These are phyloP conservation scores for Erebia aethiops DNA, from an alignment of 2,888 invertebrate species.

Conservation along the genomic window DNA sequence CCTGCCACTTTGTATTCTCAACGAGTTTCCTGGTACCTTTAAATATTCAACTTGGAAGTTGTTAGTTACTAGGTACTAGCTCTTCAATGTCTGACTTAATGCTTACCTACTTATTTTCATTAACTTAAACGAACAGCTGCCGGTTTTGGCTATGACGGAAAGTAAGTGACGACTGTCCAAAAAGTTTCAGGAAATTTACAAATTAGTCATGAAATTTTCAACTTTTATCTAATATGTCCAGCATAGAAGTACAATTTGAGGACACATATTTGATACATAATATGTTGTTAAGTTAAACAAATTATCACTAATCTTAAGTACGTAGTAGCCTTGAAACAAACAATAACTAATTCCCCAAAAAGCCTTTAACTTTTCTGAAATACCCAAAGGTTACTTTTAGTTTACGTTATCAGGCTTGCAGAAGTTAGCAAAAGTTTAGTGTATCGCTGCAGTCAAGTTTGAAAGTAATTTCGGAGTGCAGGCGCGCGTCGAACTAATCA, in stretches of 20 bases:
- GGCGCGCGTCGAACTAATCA: constrained; percentile 79
- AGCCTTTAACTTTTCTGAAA: background rate
- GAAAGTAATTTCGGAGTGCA: constrained; percentile 80
- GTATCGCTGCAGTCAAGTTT: constrained; percentile 63
- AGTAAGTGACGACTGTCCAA: too few species aligned
- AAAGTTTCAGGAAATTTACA: constrained; percentile 1
- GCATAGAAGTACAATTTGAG: background rate
- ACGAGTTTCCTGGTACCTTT: constrained; percentile 54
- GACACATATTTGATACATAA: background rate
- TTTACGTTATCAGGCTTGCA: constrained; percentile 56
- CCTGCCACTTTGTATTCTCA: constrained; percentile 41
- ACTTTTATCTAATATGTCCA: background rate
- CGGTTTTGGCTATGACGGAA: background rate
- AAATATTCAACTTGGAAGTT: constrained; percentile 40
- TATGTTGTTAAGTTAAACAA: too few species aligned
- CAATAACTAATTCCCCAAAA: background rate
- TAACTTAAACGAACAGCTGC: background rate
- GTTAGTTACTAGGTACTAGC: constrained; percentile 23
- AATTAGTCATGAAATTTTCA: background rate
- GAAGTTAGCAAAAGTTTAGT: constrained; percentile 58
- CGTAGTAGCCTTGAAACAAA: too few species aligned
- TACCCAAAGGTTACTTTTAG: constrained; percentile 1
- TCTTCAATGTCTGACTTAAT: constrained; percentile 10
- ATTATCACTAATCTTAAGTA: background rate
- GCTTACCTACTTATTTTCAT: constrained; percentile 1